Evolutionary conservation across 1,140 invertebrate species (phyloP).

Genomic region (Trachymyrmex septentrionalis): DNA sequence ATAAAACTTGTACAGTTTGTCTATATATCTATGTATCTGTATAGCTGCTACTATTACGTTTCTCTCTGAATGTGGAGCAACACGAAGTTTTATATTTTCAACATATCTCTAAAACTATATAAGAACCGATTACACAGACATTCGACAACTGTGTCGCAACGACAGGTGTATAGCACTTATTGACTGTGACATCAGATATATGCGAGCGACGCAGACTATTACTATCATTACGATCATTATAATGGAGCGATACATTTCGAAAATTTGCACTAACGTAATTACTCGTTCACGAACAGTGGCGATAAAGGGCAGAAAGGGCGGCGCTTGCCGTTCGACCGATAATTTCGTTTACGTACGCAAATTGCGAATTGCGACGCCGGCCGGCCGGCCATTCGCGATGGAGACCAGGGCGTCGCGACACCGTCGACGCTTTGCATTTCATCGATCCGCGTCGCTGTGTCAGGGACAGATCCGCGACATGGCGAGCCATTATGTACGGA

Average conservation of each 20-base stretch:
- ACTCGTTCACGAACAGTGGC: conserved; percentile 5
- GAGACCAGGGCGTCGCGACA: conserved; percentile 34
- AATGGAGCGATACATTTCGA: conserved; percentile 47
- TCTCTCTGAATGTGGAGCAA: too few species aligned
- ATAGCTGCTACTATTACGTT: too few species aligned
- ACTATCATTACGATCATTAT: conserved; percentile 55
- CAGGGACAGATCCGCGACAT: conserved; percentile 55
- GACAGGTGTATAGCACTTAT: conserved; percentile 13
- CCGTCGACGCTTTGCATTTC: conserved; percentile 59
- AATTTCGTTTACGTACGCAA: conserved; percentile 64
- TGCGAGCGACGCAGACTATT: conserved; percentile 1
- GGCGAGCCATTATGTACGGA: conserved; percentile 52
- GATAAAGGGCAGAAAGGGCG: conserved; percentile 22
- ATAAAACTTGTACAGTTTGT: too few species aligned
- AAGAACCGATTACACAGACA: background rate
- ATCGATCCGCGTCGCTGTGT: conserved; percentile 55
- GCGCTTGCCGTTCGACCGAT: conserved; percentile 40
- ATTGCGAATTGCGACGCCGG: conserved; percentile 49
- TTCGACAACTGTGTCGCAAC: background rate
- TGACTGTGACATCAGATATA: conserved; percentile 31
- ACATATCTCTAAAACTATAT: background rate
- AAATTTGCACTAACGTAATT: conserved; percentile 49
- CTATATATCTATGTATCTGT: too few species aligned
- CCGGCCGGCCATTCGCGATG: background rate
- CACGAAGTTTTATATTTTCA: background rate